phyloP scores from a whole-genome alignment of 2,113 vertebrate species.

The Dryoscopus gambensis region DNA sequence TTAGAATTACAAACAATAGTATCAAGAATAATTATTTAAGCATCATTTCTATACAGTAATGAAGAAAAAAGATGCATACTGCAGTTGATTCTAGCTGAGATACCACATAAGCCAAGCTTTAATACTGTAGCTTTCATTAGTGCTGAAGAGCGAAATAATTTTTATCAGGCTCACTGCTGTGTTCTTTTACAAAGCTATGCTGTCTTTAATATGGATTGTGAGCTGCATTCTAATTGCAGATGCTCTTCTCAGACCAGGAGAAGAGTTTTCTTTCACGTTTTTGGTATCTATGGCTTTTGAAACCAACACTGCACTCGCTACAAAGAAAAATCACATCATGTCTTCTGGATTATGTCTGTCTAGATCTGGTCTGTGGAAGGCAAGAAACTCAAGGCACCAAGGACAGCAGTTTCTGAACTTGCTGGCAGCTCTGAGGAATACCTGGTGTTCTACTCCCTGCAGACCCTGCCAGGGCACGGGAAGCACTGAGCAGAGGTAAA shows the following conservation, averaged over 20 bases:
- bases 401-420: neutral
- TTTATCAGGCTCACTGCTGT: neutral
- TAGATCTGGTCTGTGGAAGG: neutral
- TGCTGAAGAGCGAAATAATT: neutral
- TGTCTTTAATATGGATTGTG: neutral
- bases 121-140: neutral
- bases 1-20: neutral
- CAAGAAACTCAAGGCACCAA: neutral
- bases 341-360: neutral
- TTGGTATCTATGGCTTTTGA: neutral
- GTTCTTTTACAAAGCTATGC: neutral
- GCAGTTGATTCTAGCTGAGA: neutral
- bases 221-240: neutral
- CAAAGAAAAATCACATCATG: neutral
- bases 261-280: neutral
- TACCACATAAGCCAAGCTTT: neutral
- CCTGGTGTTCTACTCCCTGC: no score
- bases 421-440: neutral
- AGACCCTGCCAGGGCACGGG: neutral
- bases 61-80: neutral
- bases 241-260: neutral
- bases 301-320: neutral
- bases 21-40: neutral
- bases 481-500: neutral
- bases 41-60: neutral